These are phyloP conservation scores for Boloria euphrosyne DNA, from an alignment of 2,888 invertebrate genomes.

Conservation along the genomic window DNA sequence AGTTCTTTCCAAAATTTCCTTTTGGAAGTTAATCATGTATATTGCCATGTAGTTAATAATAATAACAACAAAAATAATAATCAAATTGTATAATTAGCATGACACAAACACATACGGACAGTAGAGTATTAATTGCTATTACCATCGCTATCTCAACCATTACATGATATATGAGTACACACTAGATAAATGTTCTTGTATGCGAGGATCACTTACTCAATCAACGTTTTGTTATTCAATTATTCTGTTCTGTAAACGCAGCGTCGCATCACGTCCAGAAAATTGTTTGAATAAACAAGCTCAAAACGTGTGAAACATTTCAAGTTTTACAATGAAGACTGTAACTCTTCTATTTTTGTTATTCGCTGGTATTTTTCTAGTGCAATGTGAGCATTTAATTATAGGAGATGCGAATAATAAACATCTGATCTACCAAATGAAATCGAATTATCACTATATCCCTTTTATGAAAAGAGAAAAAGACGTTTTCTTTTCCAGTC, in stretches of 20 bases:
- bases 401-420: conserved; percentile 50
- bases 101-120: neutral
- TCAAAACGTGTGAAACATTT: conserved; percentile 34
- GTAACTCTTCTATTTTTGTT: conserved; percentile 40
- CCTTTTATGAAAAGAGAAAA: conserved; percentile 55
- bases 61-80: neutral
- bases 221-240: conserved; percentile 31
- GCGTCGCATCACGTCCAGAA: conserved; percentile 31
- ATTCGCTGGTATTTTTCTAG: conserved; percentile 38
- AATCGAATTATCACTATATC: conserved; percentile 47
- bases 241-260: conserved; percentile 21
- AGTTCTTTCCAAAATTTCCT: no score
- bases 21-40: no score
- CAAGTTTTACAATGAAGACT: conserved; percentile 45
- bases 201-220: conserved; percentile 27
- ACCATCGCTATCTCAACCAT: conserved; percentile 1
- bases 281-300: conserved; percentile 39
- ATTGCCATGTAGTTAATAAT: no score
- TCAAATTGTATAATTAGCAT: neutral
- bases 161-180: neutral
- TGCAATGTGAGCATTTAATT: conserved; percentile 51
- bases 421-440: conserved; percentile 49
- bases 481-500: conserved; percentile 53
- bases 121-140: conserved; percentile 9
- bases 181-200: conserved; percentile 11